A percentile compares a stretch with the other conserved stretches of the same genome.
These are phyloP conservation scores for Myiozetetes cayanensis DNA, from an alignment of 2,113 vertebrate species.

Conservation along the genomic window DNA sequence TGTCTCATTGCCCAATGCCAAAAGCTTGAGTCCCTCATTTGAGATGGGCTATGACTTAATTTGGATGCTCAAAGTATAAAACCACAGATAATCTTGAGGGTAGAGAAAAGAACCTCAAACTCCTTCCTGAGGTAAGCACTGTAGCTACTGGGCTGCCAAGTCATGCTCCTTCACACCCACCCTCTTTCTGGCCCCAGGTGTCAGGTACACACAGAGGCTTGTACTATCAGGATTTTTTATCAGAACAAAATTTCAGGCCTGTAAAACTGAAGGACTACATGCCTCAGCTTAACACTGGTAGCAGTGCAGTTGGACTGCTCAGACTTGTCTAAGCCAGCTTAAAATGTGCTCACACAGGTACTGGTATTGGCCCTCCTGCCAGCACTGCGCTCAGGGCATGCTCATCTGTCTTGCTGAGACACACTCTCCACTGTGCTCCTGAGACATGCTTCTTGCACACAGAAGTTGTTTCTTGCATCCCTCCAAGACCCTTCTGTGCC, in stretches of 20 bases:
- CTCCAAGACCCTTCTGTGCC: background rate
- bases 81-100: background rate
- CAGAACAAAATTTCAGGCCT: background rate
- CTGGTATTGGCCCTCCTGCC: background rate
- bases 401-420: background rate
- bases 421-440: background rate
- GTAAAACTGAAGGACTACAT: background rate
- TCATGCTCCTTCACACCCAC: accelerated
- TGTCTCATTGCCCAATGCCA: background rate
- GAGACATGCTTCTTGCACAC: background rate
- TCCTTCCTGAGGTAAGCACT: background rate
- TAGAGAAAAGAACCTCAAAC: background rate
- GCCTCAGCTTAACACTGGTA: background rate
- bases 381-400: accelerated
- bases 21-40: background rate
- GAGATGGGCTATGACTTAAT: background rate
- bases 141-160: background rate
- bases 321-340: background rate
- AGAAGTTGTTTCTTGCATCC: background rate
- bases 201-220: background rate
- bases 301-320: background rate
- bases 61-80: background rate
- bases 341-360: background rate
- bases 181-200: background rate
- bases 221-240: background rate